Conservation (phyloP, 2,797 vertebrate genomes). For the Chanos chanos region DNA sequence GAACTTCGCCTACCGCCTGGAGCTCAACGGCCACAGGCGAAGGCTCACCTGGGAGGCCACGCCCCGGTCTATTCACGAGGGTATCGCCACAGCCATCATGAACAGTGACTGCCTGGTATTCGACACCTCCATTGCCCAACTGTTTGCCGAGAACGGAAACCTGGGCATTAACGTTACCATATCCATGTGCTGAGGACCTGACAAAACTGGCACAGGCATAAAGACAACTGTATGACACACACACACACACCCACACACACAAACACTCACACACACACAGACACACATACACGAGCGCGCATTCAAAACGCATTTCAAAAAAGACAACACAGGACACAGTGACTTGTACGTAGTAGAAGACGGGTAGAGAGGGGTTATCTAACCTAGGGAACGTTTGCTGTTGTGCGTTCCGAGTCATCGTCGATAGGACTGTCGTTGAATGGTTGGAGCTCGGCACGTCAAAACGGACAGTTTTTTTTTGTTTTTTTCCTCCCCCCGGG, state of each 20-base stretch:
- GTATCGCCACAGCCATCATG: conserved; percentile 75
- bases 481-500: too few relatives aligned
- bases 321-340: conserved; percentile 42
- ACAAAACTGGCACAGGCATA: too few relatives aligned
- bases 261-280: conserved; percentile 15
- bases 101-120: conserved; percentile 81
- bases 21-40: conserved; percentile 75
- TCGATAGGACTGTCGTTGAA: conserved; percentile 20
- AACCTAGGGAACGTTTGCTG: conserved; percentile 29
- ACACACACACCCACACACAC: conserved; percentile 10
- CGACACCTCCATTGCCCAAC: conserved; percentile 75
- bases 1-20: conserved; percentile 77
- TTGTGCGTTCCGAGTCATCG: conserved; percentile 38
- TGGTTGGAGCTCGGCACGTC: conserved; percentile 32
- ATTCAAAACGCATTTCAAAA: conserved; percentile 45
- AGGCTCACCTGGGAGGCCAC: conserved; percentile 81
- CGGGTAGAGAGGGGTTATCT: conserved; percentile 6
- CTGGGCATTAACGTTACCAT: conserved; percentile 80
- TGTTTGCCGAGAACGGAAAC: conserved; percentile 78
- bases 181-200: conserved; percentile 81
- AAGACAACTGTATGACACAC: too few relatives aligned
- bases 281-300: conserved; percentile 12
- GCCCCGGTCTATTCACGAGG: conserved; percentile 76
- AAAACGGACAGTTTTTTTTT: conserved; percentile 26
- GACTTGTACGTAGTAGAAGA: conserved; percentile 27